A percentile compares a stretch with the other conserved stretches of the same genome.
Conservation (phyloP, 37 sponge, comb jelly and placozoan genomes). For the Ianthella basta region DNA sequence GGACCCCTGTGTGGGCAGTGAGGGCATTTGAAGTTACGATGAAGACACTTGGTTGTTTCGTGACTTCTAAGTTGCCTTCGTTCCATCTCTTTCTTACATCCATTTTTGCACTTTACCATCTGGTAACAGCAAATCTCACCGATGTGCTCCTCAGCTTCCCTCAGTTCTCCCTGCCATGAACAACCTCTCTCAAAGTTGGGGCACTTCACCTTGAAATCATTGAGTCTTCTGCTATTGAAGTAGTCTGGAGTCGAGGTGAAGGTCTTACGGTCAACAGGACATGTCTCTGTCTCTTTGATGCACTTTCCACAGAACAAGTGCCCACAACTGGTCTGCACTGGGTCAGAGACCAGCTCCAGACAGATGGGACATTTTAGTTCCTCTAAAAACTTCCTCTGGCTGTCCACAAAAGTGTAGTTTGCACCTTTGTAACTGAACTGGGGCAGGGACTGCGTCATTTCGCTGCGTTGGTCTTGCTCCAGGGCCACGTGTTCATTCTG, state of each 20-base stretch:
- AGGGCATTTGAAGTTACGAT: too few species aligned
- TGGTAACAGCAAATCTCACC: not conserved
- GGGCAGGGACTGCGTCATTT: too few species aligned
- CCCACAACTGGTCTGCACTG: slow-evolving; percentile 23
- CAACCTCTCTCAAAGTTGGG: slow-evolving; percentile 7
- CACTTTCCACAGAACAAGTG: slow-evolving; percentile 14
- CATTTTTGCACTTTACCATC: not conserved
- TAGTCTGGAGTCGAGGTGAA: slow-evolving; percentile 14
- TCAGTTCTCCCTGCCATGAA: not conserved
- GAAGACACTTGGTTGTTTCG: too few species aligned
- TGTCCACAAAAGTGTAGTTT: not conserved
- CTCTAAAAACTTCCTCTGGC: not conserved
- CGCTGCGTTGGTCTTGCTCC: too few species aligned
- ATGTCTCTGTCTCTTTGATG: not conserved
- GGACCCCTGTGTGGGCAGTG: too few species aligned
- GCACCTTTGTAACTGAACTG: slow-evolving; percentile 9
- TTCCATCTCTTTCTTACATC: not conserved
- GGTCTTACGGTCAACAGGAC: not conserved
- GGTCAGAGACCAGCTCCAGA: not conserved
- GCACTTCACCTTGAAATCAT: slow-evolving; percentile 1
- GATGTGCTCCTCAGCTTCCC: not conserved
- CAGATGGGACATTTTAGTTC: slow-evolving; percentile 6
- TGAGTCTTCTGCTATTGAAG: not conserved
- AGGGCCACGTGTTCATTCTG: too few species aligned
- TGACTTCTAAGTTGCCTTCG: not conserved